Percentiles rank a stretch among this genome's conserved stretches.
These are phyloP conservation scores for Pangasius larnaudii DNA, from an alignment of 2,797 vertebrate genomes.

Conservation along the genomic window DNA sequence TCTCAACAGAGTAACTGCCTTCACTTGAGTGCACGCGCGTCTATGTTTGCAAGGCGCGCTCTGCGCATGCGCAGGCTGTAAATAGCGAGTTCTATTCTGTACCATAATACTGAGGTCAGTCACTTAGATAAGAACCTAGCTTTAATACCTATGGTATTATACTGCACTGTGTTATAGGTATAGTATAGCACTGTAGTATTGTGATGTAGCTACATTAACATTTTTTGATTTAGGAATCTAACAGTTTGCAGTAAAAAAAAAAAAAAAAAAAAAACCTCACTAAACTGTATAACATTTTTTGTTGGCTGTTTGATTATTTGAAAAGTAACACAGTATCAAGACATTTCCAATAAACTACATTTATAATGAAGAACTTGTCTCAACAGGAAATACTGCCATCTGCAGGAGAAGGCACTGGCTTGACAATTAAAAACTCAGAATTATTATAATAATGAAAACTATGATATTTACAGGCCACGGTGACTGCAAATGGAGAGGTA, in stretches of 20 bases:
- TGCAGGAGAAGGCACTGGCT: slow-evolving; percentile 10
- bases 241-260: not conserved
- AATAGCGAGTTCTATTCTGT: slow-evolving; percentile 28
- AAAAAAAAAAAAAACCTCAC: not conserved
- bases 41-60: not conserved
- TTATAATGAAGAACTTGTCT: not conserved
- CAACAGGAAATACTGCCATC: slow-evolving; percentile 24
- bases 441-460: not conserved
- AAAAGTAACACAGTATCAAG: not conserved
- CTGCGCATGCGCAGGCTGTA: slow-evolving; percentile 27
- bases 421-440: not conserved
- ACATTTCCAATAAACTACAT: not conserved
- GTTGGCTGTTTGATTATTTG: not conserved
- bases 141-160: not conserved
- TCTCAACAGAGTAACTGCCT: not conserved
- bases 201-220: not conserved
- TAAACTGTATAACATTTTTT: not conserved
- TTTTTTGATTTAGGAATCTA: not conserved
- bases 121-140: not conserved
- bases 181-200: not conserved
- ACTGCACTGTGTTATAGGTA: not conserved
- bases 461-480: not conserved
- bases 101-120: slow-evolving; percentile 11
- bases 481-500: not conserved
- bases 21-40: slow-evolving; percentile 12